phyloP scores from a whole-genome alignment of 1,140 invertebrate species.

The Drosophila ogumai region DNA sequence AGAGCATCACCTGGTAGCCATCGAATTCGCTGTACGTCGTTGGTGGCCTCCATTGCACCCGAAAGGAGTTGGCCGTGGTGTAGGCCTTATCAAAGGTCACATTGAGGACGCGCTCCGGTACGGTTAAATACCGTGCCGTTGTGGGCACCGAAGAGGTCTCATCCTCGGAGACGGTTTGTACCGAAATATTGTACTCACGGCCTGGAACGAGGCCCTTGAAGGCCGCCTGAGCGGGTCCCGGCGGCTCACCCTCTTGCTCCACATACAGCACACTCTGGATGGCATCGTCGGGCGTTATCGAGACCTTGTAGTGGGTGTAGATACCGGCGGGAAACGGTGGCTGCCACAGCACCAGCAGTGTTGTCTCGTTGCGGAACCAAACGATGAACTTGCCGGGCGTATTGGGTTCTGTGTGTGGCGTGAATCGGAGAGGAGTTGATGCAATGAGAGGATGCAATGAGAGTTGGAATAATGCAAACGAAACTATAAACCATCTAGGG shows the following conservation, averaged over 20 bases:
- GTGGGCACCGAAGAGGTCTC: constrained; percentile 95
- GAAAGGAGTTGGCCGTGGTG: constrained; percentile 91
- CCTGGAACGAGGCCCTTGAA: constrained; percentile 96
- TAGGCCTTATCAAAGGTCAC: constrained; percentile 91
- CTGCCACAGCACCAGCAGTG: constrained; percentile 96
- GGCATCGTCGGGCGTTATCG: constrained; percentile 95
- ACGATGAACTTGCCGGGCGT: constrained; percentile 98
- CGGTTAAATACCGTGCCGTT: constrained; percentile 95
- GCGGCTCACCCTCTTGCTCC: constrained; percentile 96
- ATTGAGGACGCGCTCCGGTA: constrained; percentile 93
- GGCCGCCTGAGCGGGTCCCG: constrained; percentile 96
- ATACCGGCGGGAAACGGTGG: constrained; percentile 96
- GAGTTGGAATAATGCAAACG: constrained; percentile 13
- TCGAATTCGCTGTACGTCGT: constrained; percentile 93
- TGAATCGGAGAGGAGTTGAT: neutral
- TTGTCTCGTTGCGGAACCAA: constrained; percentile 98
- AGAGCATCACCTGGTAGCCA: constrained; percentile 93
- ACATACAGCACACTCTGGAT: constrained; percentile 94
- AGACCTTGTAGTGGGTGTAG: constrained; percentile 96
- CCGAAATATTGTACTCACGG: constrained; percentile 82
- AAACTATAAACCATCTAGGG: constrained; percentile 1
- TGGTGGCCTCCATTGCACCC: constrained; percentile 93
- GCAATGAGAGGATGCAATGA: constrained; percentile 19
- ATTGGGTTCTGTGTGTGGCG: constrained; percentile 90
- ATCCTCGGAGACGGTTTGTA: constrained; percentile 93